Evolutionary conservation across 2,888 invertebrate species (phyloP), one percentile per base, ranked within the genome.

Genomic region (Pseudococcus jackbeardsleyi): DNA sequence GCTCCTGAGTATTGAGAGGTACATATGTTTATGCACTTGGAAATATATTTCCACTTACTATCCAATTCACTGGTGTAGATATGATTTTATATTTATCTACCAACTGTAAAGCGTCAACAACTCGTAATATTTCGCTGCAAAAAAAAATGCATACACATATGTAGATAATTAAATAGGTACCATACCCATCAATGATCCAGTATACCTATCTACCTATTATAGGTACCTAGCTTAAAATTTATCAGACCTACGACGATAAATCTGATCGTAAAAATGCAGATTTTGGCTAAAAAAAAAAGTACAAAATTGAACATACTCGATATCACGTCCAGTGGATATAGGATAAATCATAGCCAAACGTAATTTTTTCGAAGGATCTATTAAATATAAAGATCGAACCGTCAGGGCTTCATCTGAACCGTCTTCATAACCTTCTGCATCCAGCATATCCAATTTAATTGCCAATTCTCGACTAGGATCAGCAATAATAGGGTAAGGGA

Each of bases 11-110:
- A n/a, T n/a, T n/a, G n/a, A n/a, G n/a, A n/a, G n/a, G n/a, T n/a
- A n/a, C n/a, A n/a, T n/a, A n/a, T n/a, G n/a, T n/a, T n/a, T n/a
- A n/a, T n/a, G n/a, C n/a, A n/a, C n/a, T n/a, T n/a, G n/a, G n/a
- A n/a, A n/a, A n/a, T n/a, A n/a, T n/a, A n/a, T n/a, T n/a, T n/a
- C 48, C 15, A 68, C 93, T 92, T 92, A 96, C 96, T 92, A 94
- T 93, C 97, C 97, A 97, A 91, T 96, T 95, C 42, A 95, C 97
- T 26, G 97, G 97, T 6, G 97, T 97, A 9, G 96, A 97, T 89
- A 96, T 93, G 89, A 95, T 93, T 90, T 95, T 94, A 88, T 93
- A 92, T 89, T 92, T 93, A 90, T 94, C 94, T 0, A 95, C 95
- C 90, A 97, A 92, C 91, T 96, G 96, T 77, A 97, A 93, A 0